Evolutionary conservation across 1,140 invertebrate species (phyloP).

Genomic region (Halesus radiatus): DNA sequence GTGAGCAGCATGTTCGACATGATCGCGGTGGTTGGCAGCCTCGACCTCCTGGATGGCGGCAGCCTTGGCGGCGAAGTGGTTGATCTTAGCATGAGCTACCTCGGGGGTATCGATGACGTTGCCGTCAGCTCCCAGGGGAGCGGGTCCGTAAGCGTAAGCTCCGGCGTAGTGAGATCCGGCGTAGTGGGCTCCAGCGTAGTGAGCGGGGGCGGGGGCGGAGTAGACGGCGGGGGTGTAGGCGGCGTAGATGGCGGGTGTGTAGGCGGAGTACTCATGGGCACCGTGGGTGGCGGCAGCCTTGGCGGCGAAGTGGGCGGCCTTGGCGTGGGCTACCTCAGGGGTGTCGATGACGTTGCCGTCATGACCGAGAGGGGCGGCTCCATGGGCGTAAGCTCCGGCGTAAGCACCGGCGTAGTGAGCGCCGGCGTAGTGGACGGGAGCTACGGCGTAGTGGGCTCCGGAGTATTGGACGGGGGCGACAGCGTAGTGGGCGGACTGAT

Average conservation of each 20-base stretch:
- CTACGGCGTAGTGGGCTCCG: constrained; percentile 37
- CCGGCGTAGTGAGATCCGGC: constrained; percentile 32
- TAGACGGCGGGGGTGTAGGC: constrained; percentile 54
- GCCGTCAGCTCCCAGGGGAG: constrained; percentile 48
- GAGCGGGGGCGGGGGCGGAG: constrained; percentile 36
- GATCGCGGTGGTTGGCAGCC: constrained; percentile 63
- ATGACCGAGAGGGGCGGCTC: constrained; percentile 47
- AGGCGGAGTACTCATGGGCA: constrained; percentile 55
- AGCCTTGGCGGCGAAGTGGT: constrained; percentile 51
- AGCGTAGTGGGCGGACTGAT: not conserved
- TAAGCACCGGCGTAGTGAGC: constrained; percentile 52
- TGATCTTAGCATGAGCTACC: not conserved
- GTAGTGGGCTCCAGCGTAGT: constrained; percentile 51
- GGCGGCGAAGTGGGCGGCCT: constrained; percentile 63
- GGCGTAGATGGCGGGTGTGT: constrained; percentile 1
- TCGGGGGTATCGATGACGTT: constrained; percentile 62
- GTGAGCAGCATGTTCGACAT: constrained; percentile 16
- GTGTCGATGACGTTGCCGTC: constrained; percentile 65
- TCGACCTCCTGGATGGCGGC: constrained; percentile 68
- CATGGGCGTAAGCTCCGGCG: constrained; percentile 37
- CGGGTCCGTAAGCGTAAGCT: constrained; percentile 51
- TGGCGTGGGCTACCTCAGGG: constrained; percentile 68
- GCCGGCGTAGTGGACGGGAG: constrained; percentile 23
- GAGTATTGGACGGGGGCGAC: constrained; percentile 9
- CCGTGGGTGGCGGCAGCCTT: constrained; percentile 45